Base-by-base conservation (phyloP, 2,888 invertebrate species). In the Penaeus monodon region DNA sequence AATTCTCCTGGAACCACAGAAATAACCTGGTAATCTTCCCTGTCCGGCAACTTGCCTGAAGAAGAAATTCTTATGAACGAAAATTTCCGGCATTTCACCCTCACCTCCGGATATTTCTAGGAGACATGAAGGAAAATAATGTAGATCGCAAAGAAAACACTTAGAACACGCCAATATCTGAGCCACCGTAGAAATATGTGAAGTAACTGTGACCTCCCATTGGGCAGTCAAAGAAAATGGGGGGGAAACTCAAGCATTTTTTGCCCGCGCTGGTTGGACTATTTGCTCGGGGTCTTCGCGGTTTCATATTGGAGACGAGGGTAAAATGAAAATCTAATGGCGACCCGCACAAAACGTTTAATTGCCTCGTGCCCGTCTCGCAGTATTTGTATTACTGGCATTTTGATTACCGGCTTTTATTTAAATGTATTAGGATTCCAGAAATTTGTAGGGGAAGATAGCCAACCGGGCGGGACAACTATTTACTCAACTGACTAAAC, bases 121-220 rank as follows among this genome's bases (percentile, higher is more conserved):
- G 82, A 68, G 83, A 87, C 83, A 83, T 77, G 83, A 87, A 83
- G 82, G 83, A 87, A 87, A 87, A 87, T 87, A 87, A 87, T 87
- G 87, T 87, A 83, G 83, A 83, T 77, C 79, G 83, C 82, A 78
- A 78, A 70, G 87, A 87, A 83, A 87, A 83, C 87, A 87, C 78
- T 83, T 68, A 70, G 83, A 78, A 87, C 87, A 87, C 82, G 87
- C 83, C 87, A 87, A 87, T 87, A 83, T 87, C 87, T 78, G 87
- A 63, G 83, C 65, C 65, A 44, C 76, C 78, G 68, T 84, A 66
- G 84, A 84, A 84, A 84, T 84, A 84, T 84, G 78, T 78, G 84
- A 84, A 78, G 84, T 78, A 66, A 77, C 84, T 81, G 81, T 86
- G 81, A 81, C 86, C 81, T 77, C 81, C 82, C 77, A 78, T 77